Conservation (phyloP, 2,797 vertebrate species). For the Crypturellus tataupa region DNA sequence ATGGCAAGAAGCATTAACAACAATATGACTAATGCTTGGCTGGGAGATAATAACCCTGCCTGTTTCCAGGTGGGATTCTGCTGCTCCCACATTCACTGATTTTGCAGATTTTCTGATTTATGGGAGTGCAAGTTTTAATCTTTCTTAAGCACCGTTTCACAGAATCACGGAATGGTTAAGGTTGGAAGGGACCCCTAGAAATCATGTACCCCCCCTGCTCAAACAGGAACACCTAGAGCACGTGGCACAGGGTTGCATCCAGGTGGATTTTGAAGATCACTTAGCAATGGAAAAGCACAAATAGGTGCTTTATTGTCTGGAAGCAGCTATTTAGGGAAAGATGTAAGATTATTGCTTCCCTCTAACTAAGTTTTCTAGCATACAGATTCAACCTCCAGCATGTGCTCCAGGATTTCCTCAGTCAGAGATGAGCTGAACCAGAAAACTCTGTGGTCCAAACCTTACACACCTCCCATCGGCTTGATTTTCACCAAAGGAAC, state of each 20-base stretch:
- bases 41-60: background rate
- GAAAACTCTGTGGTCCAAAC: background rate
- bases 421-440: background rate
- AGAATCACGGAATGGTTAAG: too few species aligned
- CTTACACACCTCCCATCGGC: background rate
- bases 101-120: background rate
- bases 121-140: background rate
- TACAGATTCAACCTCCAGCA: background rate
- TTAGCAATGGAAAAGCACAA: background rate
- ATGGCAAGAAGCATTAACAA: background rate
- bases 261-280: background rate
- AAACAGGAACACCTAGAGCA: too few species aligned
- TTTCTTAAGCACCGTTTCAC: background rate
- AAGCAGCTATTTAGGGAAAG: background rate
- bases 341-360: rapidly evolving
- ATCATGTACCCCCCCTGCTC: too few species aligned
- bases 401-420: background rate
- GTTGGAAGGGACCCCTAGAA: too few species aligned
- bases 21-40: background rate
- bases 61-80: background rate
- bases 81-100: background rate
- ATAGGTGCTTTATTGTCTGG: background rate
- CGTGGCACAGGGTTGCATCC: too few species aligned
- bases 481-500: background rate
- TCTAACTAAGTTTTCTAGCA: background rate